Base-by-base conservation (phyloP, 2,113 vertebrate species). In the Pao palembangensis region DNA sequence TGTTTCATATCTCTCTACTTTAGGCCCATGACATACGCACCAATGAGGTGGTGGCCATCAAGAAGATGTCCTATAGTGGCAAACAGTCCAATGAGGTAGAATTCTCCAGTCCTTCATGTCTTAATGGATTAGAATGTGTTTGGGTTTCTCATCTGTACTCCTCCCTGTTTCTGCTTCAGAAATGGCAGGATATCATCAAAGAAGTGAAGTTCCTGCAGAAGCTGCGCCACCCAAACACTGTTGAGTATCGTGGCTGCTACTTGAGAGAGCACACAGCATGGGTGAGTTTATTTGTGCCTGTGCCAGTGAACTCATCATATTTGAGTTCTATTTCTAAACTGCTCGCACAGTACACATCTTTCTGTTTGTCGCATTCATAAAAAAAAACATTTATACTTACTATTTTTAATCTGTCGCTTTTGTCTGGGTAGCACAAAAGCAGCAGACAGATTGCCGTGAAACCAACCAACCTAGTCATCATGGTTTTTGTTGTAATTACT, bases 111-210 rank as follows among this genome's bases (percentile, higher is more conserved):
- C 47, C 17, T 10, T 20, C 47, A 20, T 19, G 8, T 11, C 17
- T n/a, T 1, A 18, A 18, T 19, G 6, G n/a, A 49, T 10, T 10
- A 8, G 1, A 49, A n/a, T 49, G 1, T 0, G 5, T 48, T 0
- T 4, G 1, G 2, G 50, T 44, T 34, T 8, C 44, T 51, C 31
- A 17, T 61, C 8, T 3, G 6, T 53, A 25, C 25, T 19, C 13
- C 10, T 55, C 47, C 10, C 21, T 68, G 75, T 1, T 78, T 38
- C 0, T 73, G n/a, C 54, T 81, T 18, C 76, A 96, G 94, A 96
- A 96, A 89, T 96, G 94, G 94, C 94, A 96, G 79, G 94, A 96
- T 68, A 96, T 96, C 85, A 92, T 96, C 82, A 96, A 96, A 82
- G 94, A 96, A 79, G 94, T 96, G 58, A 94, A 94, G 83, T 96